Base-by-base conservation (phyloP, 2,797 vertebrate genomes). In the Acomys russatus region DNA sequence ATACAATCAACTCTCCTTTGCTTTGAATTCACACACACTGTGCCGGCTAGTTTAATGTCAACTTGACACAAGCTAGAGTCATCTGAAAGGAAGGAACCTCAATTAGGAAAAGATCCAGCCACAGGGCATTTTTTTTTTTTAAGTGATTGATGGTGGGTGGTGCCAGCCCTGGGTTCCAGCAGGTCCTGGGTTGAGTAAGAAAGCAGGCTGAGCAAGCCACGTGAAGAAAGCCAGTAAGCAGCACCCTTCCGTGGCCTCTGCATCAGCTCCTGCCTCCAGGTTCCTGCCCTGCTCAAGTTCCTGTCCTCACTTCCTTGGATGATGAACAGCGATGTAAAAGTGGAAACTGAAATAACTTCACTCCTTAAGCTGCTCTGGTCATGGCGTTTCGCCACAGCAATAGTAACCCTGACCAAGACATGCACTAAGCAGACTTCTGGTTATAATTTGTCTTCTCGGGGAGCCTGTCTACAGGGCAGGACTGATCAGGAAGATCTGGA, bases 391-490 rank as follows among this genome's bases (percentile, higher is more conserved):
- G 15, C 10, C 82, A 64, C 28, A 84, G 38, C 18, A 33, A 22
- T 14, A 68, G 44, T 68, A 15, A n/a, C 63, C 63, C 64, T 14
- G 18, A 85, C 30, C n/a, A 51, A 51, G 30, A 23, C 30, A 86
- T 3, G 9, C 54, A 85, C 35, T 25, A 88, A 51, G 86, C 44
- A 90, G 91, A 92, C 18, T 86, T 92, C 74, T 91, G 59, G 64
- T 96, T 83, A 56, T 56, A 84, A 73, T 38, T 66, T 88, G 79
- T 68, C 9, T 89, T 73, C 85, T 93, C 56, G 23, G 35, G 66
- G 64, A 84, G 44, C 15, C 86, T 79, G 44, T 64, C 51, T 71
- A 23, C 4, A 59, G 33, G 35, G 35, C 44, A 87, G 88, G 91
- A 93, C 33, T 23, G 80, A 20, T 90, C 78, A 94, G 56, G 44